A percentile compares a stretch with the other conserved stretches of the same genome.
Conservation (phyloP, 1,140 invertebrate species). For the Cydia splendana region DNA sequence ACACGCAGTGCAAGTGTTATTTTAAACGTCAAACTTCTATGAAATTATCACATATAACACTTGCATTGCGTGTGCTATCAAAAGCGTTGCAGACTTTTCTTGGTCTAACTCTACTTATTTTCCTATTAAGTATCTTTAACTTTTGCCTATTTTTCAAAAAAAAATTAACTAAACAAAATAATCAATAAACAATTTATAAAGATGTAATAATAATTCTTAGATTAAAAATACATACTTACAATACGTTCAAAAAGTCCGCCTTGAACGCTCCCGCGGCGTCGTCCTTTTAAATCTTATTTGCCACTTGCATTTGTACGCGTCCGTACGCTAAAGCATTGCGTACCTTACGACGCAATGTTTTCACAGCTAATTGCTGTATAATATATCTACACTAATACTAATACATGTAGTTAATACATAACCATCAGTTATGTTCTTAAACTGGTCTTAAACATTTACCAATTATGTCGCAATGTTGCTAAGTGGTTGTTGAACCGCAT, state of each 20-base stretch:
- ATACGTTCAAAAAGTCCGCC: neutral
- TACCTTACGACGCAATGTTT: slow-evolving; percentile 1
- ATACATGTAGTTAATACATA: too few species aligned
- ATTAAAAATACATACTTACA: neutral
- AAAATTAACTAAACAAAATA: too few species aligned
- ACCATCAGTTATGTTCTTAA: slow-evolving; percentile 1
- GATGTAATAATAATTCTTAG: neutral
- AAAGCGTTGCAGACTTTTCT: too few species aligned
- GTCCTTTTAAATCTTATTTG: neutral
- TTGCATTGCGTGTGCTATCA: too few species aligned
- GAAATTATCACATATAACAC: too few species aligned
- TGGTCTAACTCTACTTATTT: too few species aligned
- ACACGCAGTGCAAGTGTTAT: too few species aligned
- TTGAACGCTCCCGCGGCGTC: neutral
- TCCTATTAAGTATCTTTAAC: too few species aligned
- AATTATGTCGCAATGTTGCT: neutral
- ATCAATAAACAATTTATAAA: too few species aligned
- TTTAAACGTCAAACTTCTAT: too few species aligned
- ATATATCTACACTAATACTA: neutral
- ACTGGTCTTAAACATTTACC: neutral
- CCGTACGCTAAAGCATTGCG: neutral
- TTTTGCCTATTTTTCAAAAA: too few species aligned
- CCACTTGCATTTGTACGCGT: neutral
- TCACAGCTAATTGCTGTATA: neutral
- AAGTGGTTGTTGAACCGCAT: too few species aligned